Evolutionary conservation across 1,140 invertebrate species (phyloP).

Genomic region (Battus philenor): DNA sequence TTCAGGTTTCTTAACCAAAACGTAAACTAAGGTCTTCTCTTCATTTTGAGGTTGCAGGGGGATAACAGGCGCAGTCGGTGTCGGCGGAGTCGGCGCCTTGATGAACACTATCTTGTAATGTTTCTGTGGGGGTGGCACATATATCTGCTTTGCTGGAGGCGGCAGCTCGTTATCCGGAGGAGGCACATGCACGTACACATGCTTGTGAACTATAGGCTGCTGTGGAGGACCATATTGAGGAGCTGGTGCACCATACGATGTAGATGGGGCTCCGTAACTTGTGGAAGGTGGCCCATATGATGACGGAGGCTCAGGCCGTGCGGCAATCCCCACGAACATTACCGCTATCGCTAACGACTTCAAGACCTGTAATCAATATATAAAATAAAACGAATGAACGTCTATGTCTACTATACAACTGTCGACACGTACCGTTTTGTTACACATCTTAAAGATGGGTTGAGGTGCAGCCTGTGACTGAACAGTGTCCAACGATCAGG

Average conservation of each 20-base stretch:
- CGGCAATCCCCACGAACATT: conserved; percentile 43
- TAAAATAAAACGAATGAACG: too few relatives aligned
- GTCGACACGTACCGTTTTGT: conserved; percentile 56
- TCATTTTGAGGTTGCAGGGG: conserved; percentile 87
- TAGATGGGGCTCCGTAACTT: conserved; percentile 50
- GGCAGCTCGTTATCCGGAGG: conserved; percentile 87
- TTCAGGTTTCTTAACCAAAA: conserved; percentile 92
- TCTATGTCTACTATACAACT: too few relatives aligned
- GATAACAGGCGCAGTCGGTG: conserved; percentile 84
- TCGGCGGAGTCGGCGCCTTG: conserved; percentile 88
- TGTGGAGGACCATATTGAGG: conserved; percentile 84
- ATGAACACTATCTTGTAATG: conserved; percentile 95
- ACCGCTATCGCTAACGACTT: conserved; percentile 53
- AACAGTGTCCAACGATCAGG: conserved; percentile 60
- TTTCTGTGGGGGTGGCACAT: conserved; percentile 85
- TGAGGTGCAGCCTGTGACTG: conserved; percentile 42
- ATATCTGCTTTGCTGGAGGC: conserved; percentile 78
- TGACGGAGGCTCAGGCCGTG: conserved; percentile 61
- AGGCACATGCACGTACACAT: conserved; percentile 91
- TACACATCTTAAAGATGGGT: conserved; percentile 54
- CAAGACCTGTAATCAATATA: conserved; percentile 47
- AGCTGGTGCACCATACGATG: conserved; percentile 76
- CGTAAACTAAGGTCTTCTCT: conserved; percentile 92
- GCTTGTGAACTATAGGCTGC: conserved; percentile 88
- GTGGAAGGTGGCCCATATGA: conserved; percentile 60